Base-by-base conservation (phyloP, 2,113 vertebrate genomes). In the Amazona vittata region DNA sequence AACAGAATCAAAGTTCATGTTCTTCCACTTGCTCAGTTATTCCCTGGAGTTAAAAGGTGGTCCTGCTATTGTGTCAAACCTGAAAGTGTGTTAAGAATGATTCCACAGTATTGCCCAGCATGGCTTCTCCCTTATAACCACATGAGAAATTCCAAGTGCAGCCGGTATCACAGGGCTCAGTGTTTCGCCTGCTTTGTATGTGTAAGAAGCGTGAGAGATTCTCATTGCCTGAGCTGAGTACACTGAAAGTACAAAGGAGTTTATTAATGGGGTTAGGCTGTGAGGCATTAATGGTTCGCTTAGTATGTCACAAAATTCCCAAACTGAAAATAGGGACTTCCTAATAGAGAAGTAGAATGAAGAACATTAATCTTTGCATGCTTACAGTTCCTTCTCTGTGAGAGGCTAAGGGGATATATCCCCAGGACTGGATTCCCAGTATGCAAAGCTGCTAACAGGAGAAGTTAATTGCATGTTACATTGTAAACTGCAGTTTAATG, bases 1-100 rank as follows among this genome's bases (percentile, higher is more conserved):
- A 37, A 59, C 0, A 0, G 21, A 33, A 53, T 37, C 33, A n/a
- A 68, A 44, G 17, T 22, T 12, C 13, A 15, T 1, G 0, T 57
- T 49, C 16, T 43, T 49, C 43, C 33, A 22, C 18, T 82, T 74
- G 7, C 37, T 50, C 8, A 44, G 8, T 75, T 68, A 16, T 39
- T 52, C 39, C 22, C n/a, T 7, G 28, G 39, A 60, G 22, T 52
- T 62, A 60, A 46, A 68, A 68, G 10, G 28, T 46, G 19, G 28
- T 69, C 28, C 15, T 76, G 37, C 33, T 53, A n/a, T 39, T 53
- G 17, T 20, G 7, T 44, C 46, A 76, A 33, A 68, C 33, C 28
- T 75, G 52, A 67, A 15, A 39, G 37, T 60, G 21, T 33, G 11
- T 74, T 37, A 57, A 35, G 33, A 52, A 22, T 13, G 39, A 68